Base-by-base conservation (phyloP, 1,140 invertebrate genomes). In the Drosophila setifemur region DNA sequence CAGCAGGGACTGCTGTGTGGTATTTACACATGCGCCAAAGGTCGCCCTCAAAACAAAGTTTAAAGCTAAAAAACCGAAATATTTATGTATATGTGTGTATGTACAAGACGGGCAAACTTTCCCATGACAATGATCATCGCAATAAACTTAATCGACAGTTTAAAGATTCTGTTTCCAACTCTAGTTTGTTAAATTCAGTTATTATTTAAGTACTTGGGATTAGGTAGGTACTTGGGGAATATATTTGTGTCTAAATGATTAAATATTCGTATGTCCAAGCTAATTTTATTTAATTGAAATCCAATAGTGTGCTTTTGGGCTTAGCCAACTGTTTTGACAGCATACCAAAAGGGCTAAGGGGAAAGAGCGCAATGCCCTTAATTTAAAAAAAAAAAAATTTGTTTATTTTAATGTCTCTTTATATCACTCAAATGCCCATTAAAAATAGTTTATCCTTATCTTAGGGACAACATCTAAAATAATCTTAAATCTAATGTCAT, bases 361-460 rank as follows among this genome's bases (percentile, higher is more conserved):
- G n/a, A n/a, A n/a, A n/a, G n/a, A n/a, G n/a, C n/a, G n/a, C n/a
- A n/a, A n/a, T n/a, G n/a, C n/a, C n/a, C n/a, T n/a, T n/a, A n/a
- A n/a, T n/a, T n/a, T n/a, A n/a, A n/a, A n/a, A n/a, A n/a, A n/a
- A n/a, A n/a, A n/a, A n/a, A n/a, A n/a, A n/a, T n/a, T n/a, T n/a
- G 1, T 33, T 44, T 58, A 48, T 48, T 58, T 25, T 3, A 4
- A 28, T 35, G n/a, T 39, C 28, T 39, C 11, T 5, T 3, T 9
- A 43, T 61, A 61, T 61, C 57, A 68, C 61, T 68, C 58, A 63
- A 33, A 21, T 29, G 14, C 49, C 47, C 49, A n/a, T 12, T 63
- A 63, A 9, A 37, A 44, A 21, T 47, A 11, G 28, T 14, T 21
- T 64, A 16, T 8, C 4, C 12, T 4, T 18, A 37, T 3, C 8